Evolutionary conservation across 2,888 invertebrate species (phyloP).

Genomic region (Lacanobia wlatinum): DNA sequence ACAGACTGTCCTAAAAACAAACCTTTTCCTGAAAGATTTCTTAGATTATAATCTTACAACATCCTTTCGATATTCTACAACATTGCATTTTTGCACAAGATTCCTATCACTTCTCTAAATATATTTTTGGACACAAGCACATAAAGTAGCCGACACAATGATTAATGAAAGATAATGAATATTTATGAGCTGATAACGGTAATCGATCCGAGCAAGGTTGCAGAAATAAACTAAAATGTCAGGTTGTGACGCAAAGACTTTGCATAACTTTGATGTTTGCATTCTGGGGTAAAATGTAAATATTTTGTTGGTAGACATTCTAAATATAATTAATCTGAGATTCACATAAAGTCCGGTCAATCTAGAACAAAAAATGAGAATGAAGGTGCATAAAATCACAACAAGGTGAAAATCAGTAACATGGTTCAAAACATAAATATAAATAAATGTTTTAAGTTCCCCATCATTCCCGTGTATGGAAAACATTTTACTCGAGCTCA

Average conservation of each 20-base stretch:
- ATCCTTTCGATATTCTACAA: background rate
- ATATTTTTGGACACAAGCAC: background rate
- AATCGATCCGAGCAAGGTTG: constrained; percentile 18
- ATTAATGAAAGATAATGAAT: constrained; percentile 33
- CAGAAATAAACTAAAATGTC: constrained; percentile 28
- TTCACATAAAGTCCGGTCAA: no score
- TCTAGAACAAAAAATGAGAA: no score
- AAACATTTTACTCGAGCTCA: no score
- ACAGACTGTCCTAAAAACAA: no score
- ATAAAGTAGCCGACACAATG: constrained; percentile 2
- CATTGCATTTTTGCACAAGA: background rate
- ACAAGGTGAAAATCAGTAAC: no score
- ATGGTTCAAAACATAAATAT: no score
- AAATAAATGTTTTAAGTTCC: no score
- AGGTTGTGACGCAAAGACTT: constrained; percentile 15
- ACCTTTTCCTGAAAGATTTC: no score
- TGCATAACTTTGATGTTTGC: background rate
- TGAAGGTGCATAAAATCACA: no score
- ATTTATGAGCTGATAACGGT: constrained; percentile 24
- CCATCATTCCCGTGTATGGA: no score
- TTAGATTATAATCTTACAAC: background rate
- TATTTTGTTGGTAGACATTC: constrained; percentile 8
- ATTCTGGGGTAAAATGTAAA: background rate
- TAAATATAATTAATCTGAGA: background rate
- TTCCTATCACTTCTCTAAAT: background rate